These are phyloP conservation scores for Brenthis hecate DNA, from an alignment of 2,888 invertebrate species.

Conservation along the genomic window DNA sequence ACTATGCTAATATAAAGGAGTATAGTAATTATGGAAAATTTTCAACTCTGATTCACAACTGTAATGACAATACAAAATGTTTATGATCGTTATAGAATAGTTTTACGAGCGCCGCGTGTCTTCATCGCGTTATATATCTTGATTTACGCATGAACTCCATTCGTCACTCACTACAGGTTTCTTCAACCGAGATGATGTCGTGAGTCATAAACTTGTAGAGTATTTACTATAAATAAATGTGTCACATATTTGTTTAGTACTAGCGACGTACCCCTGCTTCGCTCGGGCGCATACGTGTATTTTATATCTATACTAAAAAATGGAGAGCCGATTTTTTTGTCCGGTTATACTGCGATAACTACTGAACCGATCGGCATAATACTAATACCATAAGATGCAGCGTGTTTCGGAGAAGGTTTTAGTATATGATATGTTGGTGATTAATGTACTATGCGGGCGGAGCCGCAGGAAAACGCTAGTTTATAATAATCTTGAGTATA, in stretches of 20 bases:
- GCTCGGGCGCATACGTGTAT: neutral
- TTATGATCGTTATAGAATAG: slow-evolving; percentile 40
- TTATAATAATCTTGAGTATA: too few species aligned
- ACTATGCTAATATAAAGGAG: neutral
- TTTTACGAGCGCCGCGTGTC: slow-evolving; percentile 36
- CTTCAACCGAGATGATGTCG: slow-evolving; percentile 40
- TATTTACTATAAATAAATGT: neutral
- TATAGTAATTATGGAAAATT: neutral
- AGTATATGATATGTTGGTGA: too few species aligned
- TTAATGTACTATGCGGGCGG: too few species aligned
- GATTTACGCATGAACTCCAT: slow-evolving; percentile 42
- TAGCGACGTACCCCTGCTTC: neutral
- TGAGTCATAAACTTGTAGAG: slow-evolving; percentile 19
- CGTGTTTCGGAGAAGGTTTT: too few species aligned
- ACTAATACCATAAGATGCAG: too few species aligned
- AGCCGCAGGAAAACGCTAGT: too few species aligned
- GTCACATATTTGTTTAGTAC: neutral
- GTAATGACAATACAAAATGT: slow-evolving; percentile 35
- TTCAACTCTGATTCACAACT: neutral
- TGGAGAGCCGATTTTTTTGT: too few species aligned
- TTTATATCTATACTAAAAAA: neutral
- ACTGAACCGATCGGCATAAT: too few species aligned
- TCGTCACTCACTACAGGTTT: slow-evolving; percentile 50
- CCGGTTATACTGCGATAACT: too few species aligned
- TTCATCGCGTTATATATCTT: slow-evolving; percentile 25